Conservation (phyloP, 2,888 invertebrate genomes). For the Apoderus coryli region DNA sequence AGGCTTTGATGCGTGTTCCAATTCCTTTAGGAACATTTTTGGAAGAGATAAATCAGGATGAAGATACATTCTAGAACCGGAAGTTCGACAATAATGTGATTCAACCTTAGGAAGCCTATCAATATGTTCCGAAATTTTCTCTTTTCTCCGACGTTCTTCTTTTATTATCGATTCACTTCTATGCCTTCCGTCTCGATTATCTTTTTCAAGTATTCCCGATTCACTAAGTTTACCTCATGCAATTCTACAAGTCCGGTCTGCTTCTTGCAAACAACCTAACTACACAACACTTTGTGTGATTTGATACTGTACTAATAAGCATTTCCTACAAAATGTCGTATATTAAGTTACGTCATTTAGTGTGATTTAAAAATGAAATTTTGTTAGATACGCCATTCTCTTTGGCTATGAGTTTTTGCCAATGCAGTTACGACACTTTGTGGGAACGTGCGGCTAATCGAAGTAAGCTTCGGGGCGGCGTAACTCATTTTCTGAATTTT, state of each 20-base stretch:
- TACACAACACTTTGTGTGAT: too few relatives aligned
- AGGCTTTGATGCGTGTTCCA: constrained; percentile 9
- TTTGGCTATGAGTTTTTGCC: too few relatives aligned
- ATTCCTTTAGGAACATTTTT: constrained; percentile 14
- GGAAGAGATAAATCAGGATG: constrained; percentile 10
- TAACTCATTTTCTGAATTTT: too few relatives aligned
- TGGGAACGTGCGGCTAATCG: too few relatives aligned
- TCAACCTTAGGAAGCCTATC: constrained; percentile 12
- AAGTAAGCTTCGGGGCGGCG: too few relatives aligned
- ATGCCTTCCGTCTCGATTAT: constrained; percentile 10
- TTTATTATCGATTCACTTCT: constrained; percentile 7
- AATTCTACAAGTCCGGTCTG: constrained; percentile 9
- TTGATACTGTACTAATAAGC: too few relatives aligned
- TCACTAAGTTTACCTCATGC: constrained; percentile 9
- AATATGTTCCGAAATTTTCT: constrained; percentile 10
- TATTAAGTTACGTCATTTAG: too few relatives aligned
- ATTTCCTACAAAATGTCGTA: too few relatives aligned
- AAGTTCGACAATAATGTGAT: constrained; percentile 13
- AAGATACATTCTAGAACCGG: constrained; percentile 9
- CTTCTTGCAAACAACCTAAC: too few relatives aligned
- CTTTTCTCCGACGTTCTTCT: constrained; percentile 5
- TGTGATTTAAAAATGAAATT: too few relatives aligned
- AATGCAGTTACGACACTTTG: too few relatives aligned
- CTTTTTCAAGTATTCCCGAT: constrained; percentile 9
- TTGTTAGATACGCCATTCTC: too few relatives aligned